phyloP scores from a whole-genome alignment of 1,140 invertebrate species.

The Ectropis grisescens region DNA sequence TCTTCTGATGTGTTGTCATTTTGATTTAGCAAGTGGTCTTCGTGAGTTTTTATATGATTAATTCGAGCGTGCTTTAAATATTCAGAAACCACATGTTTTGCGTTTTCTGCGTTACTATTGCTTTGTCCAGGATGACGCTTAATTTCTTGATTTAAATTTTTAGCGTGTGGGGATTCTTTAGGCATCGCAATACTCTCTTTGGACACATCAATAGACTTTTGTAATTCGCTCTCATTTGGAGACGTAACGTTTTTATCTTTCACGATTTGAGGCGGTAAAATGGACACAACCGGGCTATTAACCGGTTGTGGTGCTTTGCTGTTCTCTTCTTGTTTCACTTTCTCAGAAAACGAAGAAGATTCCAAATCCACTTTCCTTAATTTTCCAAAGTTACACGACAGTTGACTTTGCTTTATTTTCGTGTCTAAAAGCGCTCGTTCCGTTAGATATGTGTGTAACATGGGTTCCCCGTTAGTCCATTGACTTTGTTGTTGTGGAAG shows the following conservation, averaged over 20 bases:
- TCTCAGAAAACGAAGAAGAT: constrained; percentile 27
- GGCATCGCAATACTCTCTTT: constrained; percentile 20
- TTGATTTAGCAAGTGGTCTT: constrained; percentile 33
- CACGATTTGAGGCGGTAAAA: constrained; percentile 8
- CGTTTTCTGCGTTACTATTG: constrained; percentile 60
- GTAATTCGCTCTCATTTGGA: too few species aligned
- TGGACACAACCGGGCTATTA: constrained; percentile 10
- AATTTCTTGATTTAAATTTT: constrained; percentile 13
- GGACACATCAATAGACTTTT: too few species aligned
- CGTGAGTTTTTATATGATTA: constrained; percentile 64
- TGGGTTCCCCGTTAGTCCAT: constrained; percentile 72
- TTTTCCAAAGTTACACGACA: constrained; percentile 42
- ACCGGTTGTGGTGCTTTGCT: constrained; percentile 8
- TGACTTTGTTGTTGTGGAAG: constrained; percentile 69
- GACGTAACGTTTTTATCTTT: background rate
- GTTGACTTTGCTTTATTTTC: constrained; percentile 79
- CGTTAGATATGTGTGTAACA: constrained; percentile 82
- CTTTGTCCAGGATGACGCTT: constrained; percentile 26
- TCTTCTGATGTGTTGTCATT: constrained; percentile 38
- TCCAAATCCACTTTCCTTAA: constrained; percentile 43
- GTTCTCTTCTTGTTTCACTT: constrained; percentile 9
- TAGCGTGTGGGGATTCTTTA: constrained; percentile 9
- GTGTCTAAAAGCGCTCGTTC: constrained; percentile 81
- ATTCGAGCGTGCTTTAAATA: constrained; percentile 73
- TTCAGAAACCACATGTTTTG: constrained; percentile 73